phyloP scores from a whole-genome alignment of 2,113 vertebrate species.

The Patagioenas fasciata region DNA sequence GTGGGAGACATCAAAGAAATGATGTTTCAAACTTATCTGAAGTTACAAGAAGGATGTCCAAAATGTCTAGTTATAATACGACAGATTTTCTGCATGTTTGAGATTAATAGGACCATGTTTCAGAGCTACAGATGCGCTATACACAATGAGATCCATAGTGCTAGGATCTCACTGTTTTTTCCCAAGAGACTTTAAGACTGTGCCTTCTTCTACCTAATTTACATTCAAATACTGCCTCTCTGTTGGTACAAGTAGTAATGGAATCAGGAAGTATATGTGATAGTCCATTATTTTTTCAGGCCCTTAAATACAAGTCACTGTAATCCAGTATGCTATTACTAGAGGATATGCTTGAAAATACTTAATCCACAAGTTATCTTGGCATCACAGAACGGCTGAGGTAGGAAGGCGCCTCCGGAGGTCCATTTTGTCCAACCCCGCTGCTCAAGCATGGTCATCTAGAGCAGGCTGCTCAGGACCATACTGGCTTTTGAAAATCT shows the following conservation, averaged over 20 bases:
- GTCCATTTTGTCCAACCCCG: not conserved
- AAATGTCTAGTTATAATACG: not conserved
- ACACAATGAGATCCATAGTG: rapidly evolving
- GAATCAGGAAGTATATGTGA: not conserved
- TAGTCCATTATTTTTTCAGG: not conserved
- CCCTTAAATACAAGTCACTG: too few relatives aligned
- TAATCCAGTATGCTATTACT: rapidly evolving
- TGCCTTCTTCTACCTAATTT: not conserved
- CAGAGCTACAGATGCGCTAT: not conserved
- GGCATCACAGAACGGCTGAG: not conserved
- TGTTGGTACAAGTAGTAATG: not conserved
- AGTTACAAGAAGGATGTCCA: not conserved
- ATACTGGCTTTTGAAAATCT: not conserved
- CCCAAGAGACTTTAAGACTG: not conserved
- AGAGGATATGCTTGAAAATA: not conserved
- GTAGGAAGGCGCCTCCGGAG: not conserved
- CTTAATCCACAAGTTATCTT: not conserved
- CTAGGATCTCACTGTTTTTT: rapidly evolving
- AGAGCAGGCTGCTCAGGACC: not conserved
- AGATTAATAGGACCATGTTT: not conserved
- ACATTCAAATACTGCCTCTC: not conserved
- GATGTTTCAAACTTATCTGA: not conserved
- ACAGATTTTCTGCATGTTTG: not conserved
- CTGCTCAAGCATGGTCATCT: not conserved
- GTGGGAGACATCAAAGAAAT: not conserved